These are phyloP conservation scores for Cichlasoma orientale DNA, from an alignment of 2,797 vertebrate genomes.

Conservation along the genomic window DNA sequence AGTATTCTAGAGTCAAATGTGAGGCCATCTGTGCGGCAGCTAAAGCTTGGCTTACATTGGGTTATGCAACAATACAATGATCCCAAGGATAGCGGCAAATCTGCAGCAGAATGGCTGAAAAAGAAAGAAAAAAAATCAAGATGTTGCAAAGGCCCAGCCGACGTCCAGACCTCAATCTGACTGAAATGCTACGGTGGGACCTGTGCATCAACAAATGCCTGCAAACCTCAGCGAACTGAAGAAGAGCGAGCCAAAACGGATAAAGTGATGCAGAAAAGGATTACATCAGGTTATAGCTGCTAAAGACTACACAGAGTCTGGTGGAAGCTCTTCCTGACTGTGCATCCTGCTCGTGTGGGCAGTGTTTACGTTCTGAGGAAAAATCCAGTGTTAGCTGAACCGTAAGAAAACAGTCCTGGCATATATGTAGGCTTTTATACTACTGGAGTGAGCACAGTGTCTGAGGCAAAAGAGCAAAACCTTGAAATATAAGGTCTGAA, in stretches of 20 bases:
- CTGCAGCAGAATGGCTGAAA: no score
- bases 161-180: not conserved
- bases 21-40: not conserved
- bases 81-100: accelerated
- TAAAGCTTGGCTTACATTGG: not conserved
- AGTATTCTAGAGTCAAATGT: not conserved
- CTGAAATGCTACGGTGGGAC: not conserved
- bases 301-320: not conserved
- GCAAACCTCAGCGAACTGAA: not conserved
- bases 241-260: not conserved
- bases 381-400: not conserved
- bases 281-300: not conserved
- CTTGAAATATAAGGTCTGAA: not conserved
- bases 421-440: not conserved
- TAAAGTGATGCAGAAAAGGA: not conserved
- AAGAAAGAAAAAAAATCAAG: not conserved
- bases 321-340: accelerated
- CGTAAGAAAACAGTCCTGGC: accelerated
- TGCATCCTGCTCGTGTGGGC: not conserved
- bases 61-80: not conserved
- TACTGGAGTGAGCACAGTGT: not conserved
- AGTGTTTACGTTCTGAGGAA: not conserved
- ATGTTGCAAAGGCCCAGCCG: accelerated
- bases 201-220: not conserved
- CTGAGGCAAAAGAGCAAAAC: not conserved